Evolutionary conservation across 2,888 invertebrate species (phyloP).

Genomic region (Oxyteleia sp.): DNA sequence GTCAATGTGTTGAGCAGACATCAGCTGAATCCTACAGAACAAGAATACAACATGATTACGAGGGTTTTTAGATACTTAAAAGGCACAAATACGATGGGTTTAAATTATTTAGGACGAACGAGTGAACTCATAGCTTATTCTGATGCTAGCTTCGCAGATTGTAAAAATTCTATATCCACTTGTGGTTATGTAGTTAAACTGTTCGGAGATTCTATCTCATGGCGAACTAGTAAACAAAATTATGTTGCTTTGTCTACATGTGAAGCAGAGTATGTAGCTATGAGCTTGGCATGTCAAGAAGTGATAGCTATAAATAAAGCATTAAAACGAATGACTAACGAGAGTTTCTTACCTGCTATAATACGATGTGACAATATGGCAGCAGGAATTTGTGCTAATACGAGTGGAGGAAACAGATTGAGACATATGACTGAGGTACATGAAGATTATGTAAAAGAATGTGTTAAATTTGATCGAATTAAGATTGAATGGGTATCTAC

Average conservation of each 20-base stretch:
- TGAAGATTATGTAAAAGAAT: conserved; percentile 9
- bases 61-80: conserved; percentile 1
- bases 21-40: conserved; percentile 66
- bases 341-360: background rate
- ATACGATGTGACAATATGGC: conserved; percentile 6
- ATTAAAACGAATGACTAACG: background rate
- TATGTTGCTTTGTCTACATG: conserved; percentile 12
- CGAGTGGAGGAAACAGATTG: background rate
- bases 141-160: conserved; percentile 17
- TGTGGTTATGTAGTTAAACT: conserved; percentile 1
- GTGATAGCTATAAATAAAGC: conserved; percentile 1
- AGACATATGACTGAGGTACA: conserved; percentile 24
- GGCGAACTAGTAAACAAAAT: background rate
- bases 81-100: conserved; percentile 9
- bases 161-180: conserved; percentile 3
- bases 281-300: conserved; percentile 11
- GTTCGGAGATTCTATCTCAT: background rate
- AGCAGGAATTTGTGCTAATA: background rate
- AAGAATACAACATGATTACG: conserved; percentile 70
- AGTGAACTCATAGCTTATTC: background rate
- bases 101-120: background rate
- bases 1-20: conserved; percentile 68
- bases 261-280: conserved; percentile 23
- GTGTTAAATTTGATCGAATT: conserved; percentile 1
- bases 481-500: conserved; percentile 36